Conservation (phyloP, 2,797 vertebrate genomes). For the Mormyrus proboscirostris region DNA sequence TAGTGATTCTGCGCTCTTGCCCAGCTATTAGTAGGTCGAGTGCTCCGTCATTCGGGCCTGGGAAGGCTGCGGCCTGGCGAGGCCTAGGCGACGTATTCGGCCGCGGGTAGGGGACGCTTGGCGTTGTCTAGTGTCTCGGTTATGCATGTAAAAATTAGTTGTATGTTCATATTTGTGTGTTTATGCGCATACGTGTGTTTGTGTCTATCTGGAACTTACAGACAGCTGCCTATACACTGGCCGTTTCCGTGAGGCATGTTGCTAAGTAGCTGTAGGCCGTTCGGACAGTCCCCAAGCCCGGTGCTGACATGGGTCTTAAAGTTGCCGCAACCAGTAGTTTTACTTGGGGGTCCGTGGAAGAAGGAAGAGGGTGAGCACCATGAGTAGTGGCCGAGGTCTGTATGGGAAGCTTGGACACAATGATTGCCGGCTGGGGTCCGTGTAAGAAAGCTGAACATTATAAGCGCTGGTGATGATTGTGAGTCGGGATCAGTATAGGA, state of each 20-base stretch:
- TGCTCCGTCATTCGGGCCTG: conserved; percentile 37
- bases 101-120: background rate
- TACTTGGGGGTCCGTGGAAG: background rate
- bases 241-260: background rate
- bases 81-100: background rate
- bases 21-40: conserved; percentile 15
- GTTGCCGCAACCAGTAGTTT: background rate
- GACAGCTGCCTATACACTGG: background rate
- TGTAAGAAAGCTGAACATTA: background rate
- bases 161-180: background rate
- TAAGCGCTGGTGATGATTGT: background rate
- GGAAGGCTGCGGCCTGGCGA: conserved; percentile 22
- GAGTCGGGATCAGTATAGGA: background rate
- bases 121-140: background rate
- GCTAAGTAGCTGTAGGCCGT: background rate
- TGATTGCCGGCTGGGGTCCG: background rate
- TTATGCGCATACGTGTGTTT: background rate
- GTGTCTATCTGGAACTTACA: background rate
- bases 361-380: background rate
- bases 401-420: background rate
- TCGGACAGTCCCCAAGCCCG: background rate
- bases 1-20: background rate
- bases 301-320: background rate
- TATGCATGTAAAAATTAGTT: background rate
- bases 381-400: background rate